phyloP scores from a whole-genome alignment of 2,888 invertebrate genomes.

The Melitaea athalia region DNA sequence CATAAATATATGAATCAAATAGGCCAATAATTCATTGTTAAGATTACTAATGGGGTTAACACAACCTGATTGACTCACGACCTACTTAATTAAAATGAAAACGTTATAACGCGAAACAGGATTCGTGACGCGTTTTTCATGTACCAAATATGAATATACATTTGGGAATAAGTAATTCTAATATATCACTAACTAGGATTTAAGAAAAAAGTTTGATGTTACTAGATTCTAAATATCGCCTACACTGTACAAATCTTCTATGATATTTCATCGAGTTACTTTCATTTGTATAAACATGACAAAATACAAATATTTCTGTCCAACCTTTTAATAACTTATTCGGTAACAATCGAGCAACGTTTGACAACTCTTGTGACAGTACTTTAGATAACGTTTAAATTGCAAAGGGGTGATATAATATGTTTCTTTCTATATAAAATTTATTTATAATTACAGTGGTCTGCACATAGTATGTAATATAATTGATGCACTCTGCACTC shows the following conservation, averaged over 20 bases:
- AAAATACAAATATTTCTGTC: slow-evolving; percentile 78
- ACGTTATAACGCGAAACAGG: slow-evolving; percentile 48
- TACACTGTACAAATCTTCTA: slow-evolving; percentile 80
- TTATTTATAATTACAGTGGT: slow-evolving; percentile 52
- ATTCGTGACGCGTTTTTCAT: slow-evolving; percentile 61
- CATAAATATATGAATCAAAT: slow-evolving; percentile 62
- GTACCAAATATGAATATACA: slow-evolving; percentile 67
- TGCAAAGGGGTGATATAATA: slow-evolving; percentile 60
- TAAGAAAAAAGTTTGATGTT: slow-evolving; percentile 64
- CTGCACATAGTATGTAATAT: slow-evolving; percentile 59
- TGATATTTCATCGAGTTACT: slow-evolving; percentile 79
- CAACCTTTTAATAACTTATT: slow-evolving; percentile 72
- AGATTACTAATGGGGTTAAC: slow-evolving; percentile 66
- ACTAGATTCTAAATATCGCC: slow-evolving; percentile 74
- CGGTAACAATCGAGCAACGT: slow-evolving; percentile 79
- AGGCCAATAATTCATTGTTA: slow-evolving; percentile 76
- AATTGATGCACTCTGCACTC: slow-evolving; percentile 47
- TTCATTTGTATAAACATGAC: slow-evolving; percentile 79
- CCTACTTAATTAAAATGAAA: slow-evolving; percentile 37
- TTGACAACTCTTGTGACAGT: slow-evolving; percentile 77
- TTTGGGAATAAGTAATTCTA: slow-evolving; percentile 73
- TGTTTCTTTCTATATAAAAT: slow-evolving; percentile 50
- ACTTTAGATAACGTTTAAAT: slow-evolving; percentile 59
- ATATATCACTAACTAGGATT: slow-evolving; percentile 75
- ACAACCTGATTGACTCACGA: slow-evolving; percentile 61